Percentiles rank a stretch among this genome's conserved stretches.
Conservation (phyloP, 2,888 invertebrate species). For the Cataglyphis albicans region DNA sequence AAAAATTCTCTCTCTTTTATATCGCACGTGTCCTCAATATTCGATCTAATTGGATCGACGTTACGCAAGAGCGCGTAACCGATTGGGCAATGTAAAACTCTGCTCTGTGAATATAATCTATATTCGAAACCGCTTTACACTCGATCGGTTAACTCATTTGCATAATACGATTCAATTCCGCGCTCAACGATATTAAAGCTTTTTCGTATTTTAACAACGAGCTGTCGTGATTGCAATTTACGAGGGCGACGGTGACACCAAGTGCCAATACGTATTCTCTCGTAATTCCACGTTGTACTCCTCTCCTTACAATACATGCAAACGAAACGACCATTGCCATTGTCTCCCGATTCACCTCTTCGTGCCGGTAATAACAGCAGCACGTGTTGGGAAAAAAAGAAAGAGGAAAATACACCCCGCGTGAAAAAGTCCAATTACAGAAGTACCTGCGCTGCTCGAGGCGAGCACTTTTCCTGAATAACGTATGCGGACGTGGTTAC, state of each 20-base stretch:
- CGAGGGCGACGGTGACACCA: background rate
- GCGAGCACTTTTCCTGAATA: slow-evolving; percentile 40
- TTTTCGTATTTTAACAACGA: slow-evolving; percentile 1
- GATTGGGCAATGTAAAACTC: background rate
- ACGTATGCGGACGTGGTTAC: slow-evolving; percentile 42
- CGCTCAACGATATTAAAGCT: background rate
- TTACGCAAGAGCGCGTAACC: background rate
- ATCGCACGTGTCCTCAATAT: background rate
- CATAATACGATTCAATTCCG: background rate
- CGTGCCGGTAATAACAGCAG: slow-evolving; percentile 44
- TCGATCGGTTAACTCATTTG: background rate
- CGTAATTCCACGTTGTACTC: slow-evolving; percentile 28
- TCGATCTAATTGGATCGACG: background rate
- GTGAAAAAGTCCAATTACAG: slow-evolving; percentile 47
- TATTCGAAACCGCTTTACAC: slow-evolving; percentile 8
- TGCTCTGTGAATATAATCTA: background rate
- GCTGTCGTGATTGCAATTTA: slow-evolving; percentile 12
- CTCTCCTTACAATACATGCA: background rate
- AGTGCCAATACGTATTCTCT: slow-evolving; percentile 21
- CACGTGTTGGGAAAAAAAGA: slow-evolving; percentile 35
- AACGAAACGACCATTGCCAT: slow-evolving; percentile 26
- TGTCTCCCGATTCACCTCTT: slow-evolving; percentile 43
- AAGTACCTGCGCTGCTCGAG: slow-evolving; percentile 5
- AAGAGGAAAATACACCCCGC: slow-evolving; percentile 2
- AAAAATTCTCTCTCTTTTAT: background rate